Percentiles rank a stretch among this genome's conserved stretches.
These are phyloP conservation scores for Amphiura filiformis DNA, from an alignment of 35 echinoderm and acorn worm genomes.

Conservation along the genomic window DNA sequence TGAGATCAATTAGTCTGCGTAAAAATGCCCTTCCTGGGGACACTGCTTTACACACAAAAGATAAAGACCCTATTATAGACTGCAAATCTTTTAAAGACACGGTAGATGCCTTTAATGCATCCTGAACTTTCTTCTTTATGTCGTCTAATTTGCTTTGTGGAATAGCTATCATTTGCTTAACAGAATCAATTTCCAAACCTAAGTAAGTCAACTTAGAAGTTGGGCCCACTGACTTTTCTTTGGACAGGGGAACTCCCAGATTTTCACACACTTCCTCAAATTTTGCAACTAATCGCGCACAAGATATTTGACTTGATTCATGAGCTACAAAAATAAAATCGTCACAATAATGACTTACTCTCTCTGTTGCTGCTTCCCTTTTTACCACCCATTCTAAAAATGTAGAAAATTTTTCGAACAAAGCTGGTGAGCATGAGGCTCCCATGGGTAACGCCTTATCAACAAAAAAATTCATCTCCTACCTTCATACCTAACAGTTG, in stretches of 20 bases:
- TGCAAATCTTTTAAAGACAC: background rate
- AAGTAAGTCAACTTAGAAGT: background rate
- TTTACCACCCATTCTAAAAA: background rate
- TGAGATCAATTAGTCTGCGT: slow-evolving; percentile 2
- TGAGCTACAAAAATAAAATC: too few species aligned
- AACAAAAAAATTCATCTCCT: background rate
- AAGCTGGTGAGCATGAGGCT: slow-evolving; percentile 6
- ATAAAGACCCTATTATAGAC: background rate
- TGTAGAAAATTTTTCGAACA: slow-evolving; percentile 11
- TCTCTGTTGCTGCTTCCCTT: too few species aligned
- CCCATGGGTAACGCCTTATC: slow-evolving; percentile 17
- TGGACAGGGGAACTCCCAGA: background rate
- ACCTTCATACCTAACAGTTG: background rate
- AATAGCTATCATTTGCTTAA: too few species aligned
- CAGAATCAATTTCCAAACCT: background rate
- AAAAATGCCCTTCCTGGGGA: slow-evolving; percentile 25
- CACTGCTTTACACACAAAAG: slow-evolving; percentile 32
- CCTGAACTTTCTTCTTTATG: background rate
- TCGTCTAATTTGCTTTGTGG: background rate
- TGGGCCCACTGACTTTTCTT: too few species aligned
- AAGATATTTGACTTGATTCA: too few species aligned
- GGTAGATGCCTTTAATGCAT: background rate
- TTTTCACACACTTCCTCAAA: too few species aligned
- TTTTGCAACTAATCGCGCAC: too few species aligned
- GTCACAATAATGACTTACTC: background rate